Conservation (phyloP, 2,113 vertebrate species). For the Butorides virescens region DNA sequence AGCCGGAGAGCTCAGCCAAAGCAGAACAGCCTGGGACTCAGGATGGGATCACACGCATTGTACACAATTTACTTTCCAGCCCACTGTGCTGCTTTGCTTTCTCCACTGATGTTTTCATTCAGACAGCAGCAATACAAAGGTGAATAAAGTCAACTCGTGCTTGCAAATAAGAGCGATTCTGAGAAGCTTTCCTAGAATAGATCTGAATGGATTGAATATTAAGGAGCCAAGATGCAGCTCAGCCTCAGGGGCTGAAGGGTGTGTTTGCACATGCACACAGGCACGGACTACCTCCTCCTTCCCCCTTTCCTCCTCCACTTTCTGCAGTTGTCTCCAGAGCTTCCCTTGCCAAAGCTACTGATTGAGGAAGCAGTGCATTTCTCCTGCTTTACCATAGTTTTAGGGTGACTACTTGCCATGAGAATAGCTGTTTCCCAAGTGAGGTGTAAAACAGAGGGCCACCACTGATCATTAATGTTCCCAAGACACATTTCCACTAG, state of each 20-base stretch:
- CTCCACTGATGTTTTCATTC: background rate
- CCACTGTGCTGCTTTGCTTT: background rate
- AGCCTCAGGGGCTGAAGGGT: background rate
- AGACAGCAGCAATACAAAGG: background rate
- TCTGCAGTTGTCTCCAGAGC: background rate
- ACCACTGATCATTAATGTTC: background rate
- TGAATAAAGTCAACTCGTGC: background rate
- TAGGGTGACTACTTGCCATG: background rate
- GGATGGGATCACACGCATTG: rapidly evolving
- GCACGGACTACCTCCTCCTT: background rate
- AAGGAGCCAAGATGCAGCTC: background rate
- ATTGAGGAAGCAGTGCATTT: background rate
- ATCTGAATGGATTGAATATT: background rate
- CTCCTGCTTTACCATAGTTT: background rate
- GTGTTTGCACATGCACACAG: background rate
- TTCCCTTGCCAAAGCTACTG: background rate
- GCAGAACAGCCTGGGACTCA: background rate
- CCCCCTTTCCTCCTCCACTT: background rate
- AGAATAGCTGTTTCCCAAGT: background rate
- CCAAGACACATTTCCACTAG: background rate
- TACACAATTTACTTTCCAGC: background rate
- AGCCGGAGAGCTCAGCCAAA: background rate
- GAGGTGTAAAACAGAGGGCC: background rate
- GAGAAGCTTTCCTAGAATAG: background rate
- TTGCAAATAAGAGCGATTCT: background rate